Evolutionary conservation across 64 coral and sea anemone genomes (phyloP), one percentile per base, ranked within the genome.

Genomic region (Astreopora myriophthalma): DNA sequence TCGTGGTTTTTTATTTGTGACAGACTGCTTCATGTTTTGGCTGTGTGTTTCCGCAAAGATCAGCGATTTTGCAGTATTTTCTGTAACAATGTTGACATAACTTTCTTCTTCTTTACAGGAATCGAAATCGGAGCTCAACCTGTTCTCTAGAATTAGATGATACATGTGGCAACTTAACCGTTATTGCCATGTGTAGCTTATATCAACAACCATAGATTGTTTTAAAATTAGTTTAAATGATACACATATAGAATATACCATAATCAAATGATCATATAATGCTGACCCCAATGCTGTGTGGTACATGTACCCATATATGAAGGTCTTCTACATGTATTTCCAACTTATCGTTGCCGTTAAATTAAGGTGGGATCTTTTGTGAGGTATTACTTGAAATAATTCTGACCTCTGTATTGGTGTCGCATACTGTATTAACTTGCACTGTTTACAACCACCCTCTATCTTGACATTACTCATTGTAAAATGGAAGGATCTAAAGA

Each of bases 81-180:
- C n/a, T n/a, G n/a, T n/a, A n/a, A n/a, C n/a, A n/a, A n/a, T n/a
- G n/a, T n/a, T n/a, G n/a, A n/a, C n/a, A n/a, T n/a, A n/a, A n/a
- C n/a, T n/a, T n/a, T 14, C 14, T 86, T 84, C 19, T 67, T n/a
- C 76, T 69, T 36, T 36, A 48, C 71, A 98, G 96, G 96, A 98
- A 74, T 98, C 92, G 24, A 98, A 98, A 48, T 98, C 96, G 29
- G 96, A 98, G 62, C 93, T 98, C 38, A 98, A 98, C 63, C 73
- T 98, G 22, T 98, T 98, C 73, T 94, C 96, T 28, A 98, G 86
- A 92, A 98, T 98, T 52, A 94, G 96, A 95, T 98, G 65, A 98
- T 80, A 34, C 20, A 14, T 60, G 20, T 1, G 17, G 25, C 8
- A 80, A 27, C 11, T 60, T 14, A 7, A 34, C n/a, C 13, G 28